A percentile compares a stretch with the other conserved stretches of the same genome.
These are phyloP conservation scores for Uropsilus gracilis DNA, from an alignment of 2,113 vertebrate genomes.

Conservation along the genomic window DNA sequence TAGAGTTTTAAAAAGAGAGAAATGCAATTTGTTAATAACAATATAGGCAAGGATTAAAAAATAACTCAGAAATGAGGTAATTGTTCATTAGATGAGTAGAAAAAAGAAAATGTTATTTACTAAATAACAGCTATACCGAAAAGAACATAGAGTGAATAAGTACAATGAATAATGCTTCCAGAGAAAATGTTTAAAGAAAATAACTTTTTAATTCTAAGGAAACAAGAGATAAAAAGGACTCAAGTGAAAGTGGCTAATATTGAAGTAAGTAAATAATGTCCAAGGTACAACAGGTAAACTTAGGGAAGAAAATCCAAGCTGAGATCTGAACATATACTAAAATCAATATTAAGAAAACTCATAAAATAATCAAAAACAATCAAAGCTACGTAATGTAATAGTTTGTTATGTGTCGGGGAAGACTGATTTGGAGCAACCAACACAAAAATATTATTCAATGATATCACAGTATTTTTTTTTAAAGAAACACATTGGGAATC, in stretches of 20 bases:
- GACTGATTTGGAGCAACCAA: background rate
- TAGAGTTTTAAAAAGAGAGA: background rate
- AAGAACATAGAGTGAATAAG: background rate
- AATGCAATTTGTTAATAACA: background rate
- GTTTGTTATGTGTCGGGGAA: background rate
- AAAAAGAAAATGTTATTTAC: background rate
- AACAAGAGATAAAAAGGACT: background rate
- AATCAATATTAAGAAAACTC: background rate
- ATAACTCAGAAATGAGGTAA: background rate
- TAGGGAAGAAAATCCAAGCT: background rate
- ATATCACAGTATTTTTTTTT: background rate
- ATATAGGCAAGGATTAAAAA: background rate
- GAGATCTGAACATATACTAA: background rate
- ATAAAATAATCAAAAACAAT: background rate
- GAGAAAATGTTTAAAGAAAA: background rate
- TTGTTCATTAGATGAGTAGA: background rate
- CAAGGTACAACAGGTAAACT: background rate
- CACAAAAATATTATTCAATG: background rate
- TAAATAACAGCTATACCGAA: background rate
- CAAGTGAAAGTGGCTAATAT: background rate
- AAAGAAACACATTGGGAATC: background rate
- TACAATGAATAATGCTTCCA: background rate
- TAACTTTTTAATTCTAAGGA: background rate
- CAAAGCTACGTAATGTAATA: background rate
- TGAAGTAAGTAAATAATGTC: background rate